Evolutionary conservation across 92 coral and sea anemone species (phyloP).

Genomic region (Parazoanthus atlanticus): DNA sequence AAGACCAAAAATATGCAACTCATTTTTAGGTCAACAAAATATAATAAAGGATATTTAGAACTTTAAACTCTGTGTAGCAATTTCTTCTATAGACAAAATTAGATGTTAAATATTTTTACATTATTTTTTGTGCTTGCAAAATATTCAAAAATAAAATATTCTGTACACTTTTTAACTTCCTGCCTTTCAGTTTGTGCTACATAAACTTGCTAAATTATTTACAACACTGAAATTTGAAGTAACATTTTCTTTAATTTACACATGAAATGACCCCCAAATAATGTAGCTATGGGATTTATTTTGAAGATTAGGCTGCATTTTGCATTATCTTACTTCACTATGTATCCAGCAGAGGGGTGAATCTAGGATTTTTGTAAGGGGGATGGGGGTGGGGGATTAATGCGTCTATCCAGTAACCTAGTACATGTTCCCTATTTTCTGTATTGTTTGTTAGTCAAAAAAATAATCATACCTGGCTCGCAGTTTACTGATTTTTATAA

Average conservation of each 20-base stretch:
- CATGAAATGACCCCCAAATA: not conserved
- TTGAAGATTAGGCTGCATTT: not conserved
- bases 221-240: not conserved
- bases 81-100: not conserved
- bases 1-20: not conserved
- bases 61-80: not conserved
- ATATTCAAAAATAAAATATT: not conserved
- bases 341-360: not conserved
- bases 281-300: not conserved
- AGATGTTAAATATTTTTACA: not conserved
- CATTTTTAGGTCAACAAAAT: not conserved
- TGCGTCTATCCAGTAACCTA: too few relatives aligned
- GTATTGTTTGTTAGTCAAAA: not conserved
- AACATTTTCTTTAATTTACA: slow-evolving; percentile 9
- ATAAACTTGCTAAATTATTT: slow-evolving; percentile 1
- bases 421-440: not conserved
- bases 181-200: not conserved
- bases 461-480: too few relatives aligned
- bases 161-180: not conserved
- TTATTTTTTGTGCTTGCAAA: not conserved
- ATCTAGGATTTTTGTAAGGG: not conserved
- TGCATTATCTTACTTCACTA: not conserved
- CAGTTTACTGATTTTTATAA: too few relatives aligned
- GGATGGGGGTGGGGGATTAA: too few relatives aligned
- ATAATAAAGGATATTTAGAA: not conserved